phyloP scores from a whole-genome alignment of 2,888 invertebrate genomes.

The Drosophila neonasuta region DNA sequence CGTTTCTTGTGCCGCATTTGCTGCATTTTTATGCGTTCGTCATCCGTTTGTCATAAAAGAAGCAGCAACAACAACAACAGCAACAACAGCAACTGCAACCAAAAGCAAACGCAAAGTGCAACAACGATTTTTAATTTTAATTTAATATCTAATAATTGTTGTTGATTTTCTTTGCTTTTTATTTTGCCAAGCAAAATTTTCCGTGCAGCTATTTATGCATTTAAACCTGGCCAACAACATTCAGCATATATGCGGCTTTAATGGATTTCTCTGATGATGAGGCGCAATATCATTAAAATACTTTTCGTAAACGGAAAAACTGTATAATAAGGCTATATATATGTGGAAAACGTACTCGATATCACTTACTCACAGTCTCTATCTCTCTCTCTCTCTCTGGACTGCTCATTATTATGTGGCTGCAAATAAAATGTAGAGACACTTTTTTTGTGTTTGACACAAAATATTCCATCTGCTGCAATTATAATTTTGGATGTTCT shows the following conservation, averaged over 20 bases:
- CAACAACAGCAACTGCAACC: slow-evolving; percentile 29
- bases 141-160: slow-evolving; percentile 77
- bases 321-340: slow-evolving; percentile 44
- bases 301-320: slow-evolving; percentile 22
- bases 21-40: slow-evolving; percentile 76
- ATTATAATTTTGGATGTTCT: not conserved
- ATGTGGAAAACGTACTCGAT: slow-evolving; percentile 20
- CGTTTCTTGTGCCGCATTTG: slow-evolving; percentile 67
- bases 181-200: slow-evolving; percentile 34
- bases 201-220: slow-evolving; percentile 62
- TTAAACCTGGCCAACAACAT: slow-evolving; percentile 61
- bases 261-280: slow-evolving; percentile 68
- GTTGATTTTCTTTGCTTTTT: slow-evolving; percentile 42
- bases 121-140: slow-evolving; percentile 64
- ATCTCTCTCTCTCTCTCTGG: no score
- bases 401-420: slow-evolving; percentile 5
- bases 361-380: slow-evolving; percentile 5
- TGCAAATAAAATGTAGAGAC: not conserved
- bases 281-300: slow-evolving; percentile 34
- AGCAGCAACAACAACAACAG: slow-evolving; percentile 6
- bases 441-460: not conserved
- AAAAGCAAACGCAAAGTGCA: not conserved
- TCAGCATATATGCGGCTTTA: slow-evolving; percentile 51
- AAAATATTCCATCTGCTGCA: not conserved
- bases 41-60: slow-evolving; percentile 79